Conservation (phyloP, 2,113 vertebrate species). For the Coptodon bakossiorum region DNA sequence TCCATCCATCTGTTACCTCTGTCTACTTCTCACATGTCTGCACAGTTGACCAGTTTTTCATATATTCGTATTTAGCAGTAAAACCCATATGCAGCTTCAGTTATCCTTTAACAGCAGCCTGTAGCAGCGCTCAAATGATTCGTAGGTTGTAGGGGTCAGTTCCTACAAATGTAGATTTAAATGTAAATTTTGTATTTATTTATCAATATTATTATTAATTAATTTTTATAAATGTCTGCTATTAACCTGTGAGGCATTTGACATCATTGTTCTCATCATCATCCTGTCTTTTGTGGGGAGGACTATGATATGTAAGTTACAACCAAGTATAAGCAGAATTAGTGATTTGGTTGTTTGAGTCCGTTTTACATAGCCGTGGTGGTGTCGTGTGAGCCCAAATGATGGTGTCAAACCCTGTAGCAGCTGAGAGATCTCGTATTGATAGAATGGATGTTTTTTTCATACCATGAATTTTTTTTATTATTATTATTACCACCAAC, state of each 20-base stretch:
- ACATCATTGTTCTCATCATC: neutral
- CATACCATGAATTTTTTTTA: neutral
- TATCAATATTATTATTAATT: too few species aligned
- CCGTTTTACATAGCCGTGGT: neutral
- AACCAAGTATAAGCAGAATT: neutral
- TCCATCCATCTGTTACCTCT: conserved; percentile 26
- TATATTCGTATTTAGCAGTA: neutral
- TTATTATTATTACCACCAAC: neutral
- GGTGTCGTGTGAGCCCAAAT: neutral
- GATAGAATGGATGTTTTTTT: neutral
- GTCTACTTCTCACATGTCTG: neutral
- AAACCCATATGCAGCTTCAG: neutral
- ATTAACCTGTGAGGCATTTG: neutral
- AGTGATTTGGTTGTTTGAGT: neutral
- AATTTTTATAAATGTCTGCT: neutral
- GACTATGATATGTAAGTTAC: neutral
- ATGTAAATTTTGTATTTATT: too few species aligned
- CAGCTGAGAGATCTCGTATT: neutral
- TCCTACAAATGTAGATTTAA: neutral
- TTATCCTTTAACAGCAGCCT: neutral
- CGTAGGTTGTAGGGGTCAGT: too few species aligned
- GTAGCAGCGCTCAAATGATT: neutral
- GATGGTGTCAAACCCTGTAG: neutral
- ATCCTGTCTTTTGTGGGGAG: neutral
- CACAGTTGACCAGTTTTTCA: neutral